These are phyloP conservation scores for Rhodeus uyekii DNA, from an alignment of 2,797 vertebrate genomes.

Conservation along the genomic window DNA sequence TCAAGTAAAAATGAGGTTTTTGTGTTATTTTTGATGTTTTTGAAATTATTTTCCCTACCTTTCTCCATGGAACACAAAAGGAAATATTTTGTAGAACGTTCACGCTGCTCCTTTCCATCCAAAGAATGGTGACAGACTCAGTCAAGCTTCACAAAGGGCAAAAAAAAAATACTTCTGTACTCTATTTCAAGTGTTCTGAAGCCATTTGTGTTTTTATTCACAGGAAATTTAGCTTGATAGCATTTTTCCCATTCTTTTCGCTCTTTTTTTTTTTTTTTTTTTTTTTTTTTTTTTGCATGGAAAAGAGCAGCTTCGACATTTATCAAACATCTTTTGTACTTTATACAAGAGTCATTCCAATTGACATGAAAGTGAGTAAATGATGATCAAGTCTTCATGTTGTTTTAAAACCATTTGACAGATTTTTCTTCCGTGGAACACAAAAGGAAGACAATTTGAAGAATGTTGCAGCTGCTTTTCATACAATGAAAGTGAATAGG, in stretches of 20 bases:
- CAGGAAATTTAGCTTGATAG: not conserved
- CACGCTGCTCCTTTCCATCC: not conserved
- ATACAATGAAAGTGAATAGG: not conserved
- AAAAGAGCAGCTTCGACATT: not conserved
- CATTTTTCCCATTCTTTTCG: not conserved
- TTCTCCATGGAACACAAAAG: not conserved
- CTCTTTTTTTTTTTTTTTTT: not conserved
- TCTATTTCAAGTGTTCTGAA: not conserved
- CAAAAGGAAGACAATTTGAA: not conserved
- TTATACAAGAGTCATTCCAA: not conserved
- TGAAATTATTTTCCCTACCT: not conserved
- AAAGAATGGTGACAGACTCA: not conserved
- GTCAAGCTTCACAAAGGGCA: not conserved
- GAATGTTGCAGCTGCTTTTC: not conserved
- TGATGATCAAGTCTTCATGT: not conserved
- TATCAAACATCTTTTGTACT: not conserved
- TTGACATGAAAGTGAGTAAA: not conserved
- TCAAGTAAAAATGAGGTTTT: not conserved
- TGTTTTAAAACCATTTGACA: not conserved
- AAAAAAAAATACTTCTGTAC: not conserved
- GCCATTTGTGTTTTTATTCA: not conserved
- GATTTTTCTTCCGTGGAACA: not conserved
- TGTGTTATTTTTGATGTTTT: not conserved
- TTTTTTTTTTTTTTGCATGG: not conserved
- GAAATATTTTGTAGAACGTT: not conserved